Conservation (phyloP, 2,113 vertebrate species). For the Alaudala cheleensis region DNA sequence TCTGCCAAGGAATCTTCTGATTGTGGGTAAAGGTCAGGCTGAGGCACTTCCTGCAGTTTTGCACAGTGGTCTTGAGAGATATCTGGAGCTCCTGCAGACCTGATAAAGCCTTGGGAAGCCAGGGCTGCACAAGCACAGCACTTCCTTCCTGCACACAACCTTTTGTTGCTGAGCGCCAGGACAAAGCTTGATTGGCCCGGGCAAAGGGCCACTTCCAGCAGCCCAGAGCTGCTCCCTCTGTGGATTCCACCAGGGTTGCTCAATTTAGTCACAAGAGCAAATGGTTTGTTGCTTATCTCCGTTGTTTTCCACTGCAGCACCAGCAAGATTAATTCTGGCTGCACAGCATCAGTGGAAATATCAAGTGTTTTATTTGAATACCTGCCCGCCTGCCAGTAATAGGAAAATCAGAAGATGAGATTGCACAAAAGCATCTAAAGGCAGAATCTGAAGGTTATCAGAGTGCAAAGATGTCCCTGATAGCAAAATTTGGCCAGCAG, state of each 20-base stretch:
- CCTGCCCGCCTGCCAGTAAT: not conserved
- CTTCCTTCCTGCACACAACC: conserved; percentile 40
- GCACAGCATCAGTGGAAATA: not conserved
- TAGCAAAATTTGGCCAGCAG: not conserved
- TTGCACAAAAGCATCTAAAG: not conserved
- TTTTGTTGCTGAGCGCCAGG: not conserved
- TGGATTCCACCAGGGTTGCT: not conserved
- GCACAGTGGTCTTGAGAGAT: conserved; percentile 36
- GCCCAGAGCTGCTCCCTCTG: not conserved
- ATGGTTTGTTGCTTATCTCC: not conserved
- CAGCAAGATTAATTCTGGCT: not conserved
- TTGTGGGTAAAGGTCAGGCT: conserved; percentile 47
- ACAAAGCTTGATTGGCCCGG: not conserved
- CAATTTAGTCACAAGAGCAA: not conserved
- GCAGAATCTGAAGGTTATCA: not conserved
- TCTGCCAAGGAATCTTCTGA: conserved; percentile 34
- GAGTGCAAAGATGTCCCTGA: not conserved
- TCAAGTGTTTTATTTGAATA: not conserved
- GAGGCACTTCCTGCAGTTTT: conserved; percentile 47
- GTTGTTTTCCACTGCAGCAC: not conserved
- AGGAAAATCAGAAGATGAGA: not conserved
- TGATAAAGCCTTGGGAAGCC: conserved; percentile 26
- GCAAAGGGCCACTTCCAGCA: not conserved
- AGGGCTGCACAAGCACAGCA: not conserved
- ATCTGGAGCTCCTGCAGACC: conserved; percentile 11